phyloP scores from a whole-genome alignment of 2,888 invertebrate genomes.

The Caenorhabditis sp. region DNA sequence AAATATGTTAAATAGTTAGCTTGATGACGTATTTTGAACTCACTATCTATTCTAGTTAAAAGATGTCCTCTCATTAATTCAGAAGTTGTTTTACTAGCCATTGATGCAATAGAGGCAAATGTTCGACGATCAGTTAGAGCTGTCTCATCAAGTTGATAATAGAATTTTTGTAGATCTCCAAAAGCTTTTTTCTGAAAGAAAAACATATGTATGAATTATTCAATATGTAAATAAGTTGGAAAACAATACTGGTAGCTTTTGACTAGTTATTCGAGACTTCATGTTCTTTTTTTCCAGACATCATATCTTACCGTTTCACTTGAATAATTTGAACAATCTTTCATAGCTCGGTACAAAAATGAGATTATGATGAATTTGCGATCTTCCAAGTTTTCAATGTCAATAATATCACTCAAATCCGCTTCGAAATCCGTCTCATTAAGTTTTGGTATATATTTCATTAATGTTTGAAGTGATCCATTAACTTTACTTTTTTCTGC shows the following conservation, averaged over 20 bases:
- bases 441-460: slow-evolving; percentile 24
- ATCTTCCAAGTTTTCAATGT: slow-evolving; percentile 44
- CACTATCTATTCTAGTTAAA: slow-evolving; percentile 43
- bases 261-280: too few relatives aligned
- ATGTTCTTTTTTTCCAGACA: neutral
- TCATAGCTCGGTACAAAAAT: slow-evolving; percentile 53
- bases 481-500: slow-evolving; percentile 58
- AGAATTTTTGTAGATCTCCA: slow-evolving; percentile 40
- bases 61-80: slow-evolving; percentile 51
- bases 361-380: slow-evolving; percentile 43
- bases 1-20: neutral
- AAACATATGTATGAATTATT: neutral
- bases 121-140: slow-evolving; percentile 48
- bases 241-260: too few relatives aligned
- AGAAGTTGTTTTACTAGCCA: slow-evolving; percentile 46
- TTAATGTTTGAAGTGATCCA: slow-evolving; percentile 50
- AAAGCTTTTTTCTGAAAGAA: slow-evolving; percentile 39
- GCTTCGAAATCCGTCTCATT: slow-evolving; percentile 22
- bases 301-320: slow-evolving; percentile 25
- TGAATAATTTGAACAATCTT: slow-evolving; percentile 57
- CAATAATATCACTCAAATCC: slow-evolving; percentile 48
- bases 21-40: neutral
- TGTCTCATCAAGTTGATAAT: slow-evolving; percentile 50
- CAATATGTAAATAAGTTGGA: neutral
- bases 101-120: slow-evolving; percentile 55